phyloP scores from a whole-genome alignment of 2,113 vertebrate genomes.

The Brachyhypopomus occidentalis region DNA sequence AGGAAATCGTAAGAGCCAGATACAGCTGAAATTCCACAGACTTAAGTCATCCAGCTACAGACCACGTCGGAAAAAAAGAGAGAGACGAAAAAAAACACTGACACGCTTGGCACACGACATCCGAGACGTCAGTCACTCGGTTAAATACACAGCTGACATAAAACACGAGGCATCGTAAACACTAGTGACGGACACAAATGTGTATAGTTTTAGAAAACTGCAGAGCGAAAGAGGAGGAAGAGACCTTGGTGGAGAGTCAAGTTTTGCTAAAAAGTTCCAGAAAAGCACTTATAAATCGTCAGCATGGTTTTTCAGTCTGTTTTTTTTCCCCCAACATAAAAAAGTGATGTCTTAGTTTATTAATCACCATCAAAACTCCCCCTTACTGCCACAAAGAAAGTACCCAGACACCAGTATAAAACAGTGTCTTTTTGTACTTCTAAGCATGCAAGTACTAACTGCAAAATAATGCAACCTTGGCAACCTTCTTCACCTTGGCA shows the following conservation, averaged over 20 bases:
- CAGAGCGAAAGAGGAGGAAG: not conserved
- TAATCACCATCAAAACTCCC: not conserved
- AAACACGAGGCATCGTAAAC: slow-evolving; percentile 32
- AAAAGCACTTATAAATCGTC: slow-evolving; percentile 22
- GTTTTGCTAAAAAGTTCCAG: slow-evolving; percentile 12
- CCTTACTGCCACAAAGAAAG: not conserved
- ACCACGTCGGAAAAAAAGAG: not conserved
- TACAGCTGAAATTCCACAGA: slow-evolving; percentile 52
- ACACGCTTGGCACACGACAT: slow-evolving; percentile 41
- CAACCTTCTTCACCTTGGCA: not conserved
- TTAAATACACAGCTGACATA: slow-evolving; percentile 30
- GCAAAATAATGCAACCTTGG: not conserved
- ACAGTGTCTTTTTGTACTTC: too few species aligned
- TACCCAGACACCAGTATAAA: not conserved
- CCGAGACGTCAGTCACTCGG: slow-evolving; percentile 28
- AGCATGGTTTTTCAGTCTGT: not conserved
- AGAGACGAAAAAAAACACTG: slow-evolving; percentile 15
- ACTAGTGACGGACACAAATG: slow-evolving; percentile 39
- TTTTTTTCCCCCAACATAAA: not conserved
- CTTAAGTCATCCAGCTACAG: slow-evolving; percentile 34
- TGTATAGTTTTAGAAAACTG: slow-evolving; percentile 31
- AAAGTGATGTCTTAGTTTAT: not conserved
- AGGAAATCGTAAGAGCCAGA: slow-evolving; percentile 48
- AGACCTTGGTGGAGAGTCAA: not conserved
- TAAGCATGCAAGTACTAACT: not conserved